Evolutionary conservation across 2,797 vertebrate species (phyloP), one percentile per base, ranked within the genome.

Genomic region (Melopsittacus undulatus): DNA sequence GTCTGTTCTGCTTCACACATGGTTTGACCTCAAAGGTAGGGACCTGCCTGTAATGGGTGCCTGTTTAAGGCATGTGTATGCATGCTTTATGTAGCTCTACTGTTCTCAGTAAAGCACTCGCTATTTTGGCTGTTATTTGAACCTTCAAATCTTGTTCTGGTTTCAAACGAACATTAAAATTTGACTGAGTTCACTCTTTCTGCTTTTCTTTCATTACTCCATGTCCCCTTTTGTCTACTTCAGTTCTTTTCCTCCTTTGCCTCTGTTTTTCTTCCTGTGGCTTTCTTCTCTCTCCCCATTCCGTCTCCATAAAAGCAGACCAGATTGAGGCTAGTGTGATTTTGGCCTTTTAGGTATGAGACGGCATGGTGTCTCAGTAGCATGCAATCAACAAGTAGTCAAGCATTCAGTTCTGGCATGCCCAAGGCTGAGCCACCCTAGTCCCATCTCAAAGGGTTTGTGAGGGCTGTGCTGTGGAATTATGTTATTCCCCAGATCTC

Each of bases 21-120:
- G 48, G 7, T 10, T 66, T 99, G 51, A 94, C 96, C 30, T 96
- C 97, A 72, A 98, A 98, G 98, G 99, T 99, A 98, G 63, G 64
- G 61, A 7, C 72, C 40, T 34, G 1, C 29, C 74, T 42, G 72
- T 10, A 14, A 52, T 45, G 27, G 20, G 64, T 45, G 26, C 64
- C 34, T 40, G 34, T 67, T 72, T n/a, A 16, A 70, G 70, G 18
- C 19, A 20, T 52, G 14, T 12, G 13, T 34, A 4, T 6, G 17
- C 1, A 6, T 64, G 48, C 23, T 45, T 59, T 69, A 20, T 29
- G 66, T 45, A 46, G 32, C 17, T 15, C 19, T 48, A 2, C 1
- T 1, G 18, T 42, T 59, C 59, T 89, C 73, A 67, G 20, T 56
- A 22, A 59, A 74, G n/a, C 17, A 30, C 34, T 85, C 1, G 0